Conservation (phyloP, 92 coral and sea anemone genomes). For the Zoanthus sociatus region DNA sequence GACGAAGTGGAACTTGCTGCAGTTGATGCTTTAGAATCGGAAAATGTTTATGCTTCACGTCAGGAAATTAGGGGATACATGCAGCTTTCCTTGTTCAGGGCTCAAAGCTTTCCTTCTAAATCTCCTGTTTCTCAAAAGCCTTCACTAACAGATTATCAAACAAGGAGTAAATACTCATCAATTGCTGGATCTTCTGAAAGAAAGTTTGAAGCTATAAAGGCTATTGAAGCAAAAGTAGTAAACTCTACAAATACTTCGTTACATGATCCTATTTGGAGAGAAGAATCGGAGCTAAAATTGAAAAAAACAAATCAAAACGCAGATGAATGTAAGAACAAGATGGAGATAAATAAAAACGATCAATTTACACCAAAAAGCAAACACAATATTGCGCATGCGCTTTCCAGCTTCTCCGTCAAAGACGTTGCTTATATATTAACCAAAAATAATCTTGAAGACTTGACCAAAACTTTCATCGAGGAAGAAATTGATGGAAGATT, state of each 20-base stretch:
- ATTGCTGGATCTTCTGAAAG: neutral
- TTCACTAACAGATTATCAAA: neutral
- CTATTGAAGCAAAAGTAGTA: neutral
- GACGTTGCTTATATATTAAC: constrained; percentile 4
- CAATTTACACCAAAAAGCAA: no score
- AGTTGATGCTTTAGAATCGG: constrained; percentile 8
- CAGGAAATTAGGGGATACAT: constrained; percentile 14
- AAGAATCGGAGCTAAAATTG: no score
- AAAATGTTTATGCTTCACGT: constrained; percentile 14
- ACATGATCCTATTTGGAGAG: neutral
- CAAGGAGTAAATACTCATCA: neutral
- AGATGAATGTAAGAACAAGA: neutral
- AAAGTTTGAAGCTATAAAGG: neutral
- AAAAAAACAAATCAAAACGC: neutral
- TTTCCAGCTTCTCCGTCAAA: constrained; percentile 11
- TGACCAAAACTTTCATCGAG: neutral
- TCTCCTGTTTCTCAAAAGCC: neutral
- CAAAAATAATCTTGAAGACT: neutral
- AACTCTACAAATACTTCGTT: neutral
- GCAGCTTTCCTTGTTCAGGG: constrained; percentile 1
- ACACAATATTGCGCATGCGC: neutral
- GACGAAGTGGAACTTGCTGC: neutral
- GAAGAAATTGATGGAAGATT: neutral
- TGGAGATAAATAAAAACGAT: neutral
- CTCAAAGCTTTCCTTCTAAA: neutral